Percentiles rank a stretch among this genome's conserved stretches.
phyloP scores from a whole-genome alignment of 1,140 invertebrate genomes.

The Megathymus violae region DNA sequence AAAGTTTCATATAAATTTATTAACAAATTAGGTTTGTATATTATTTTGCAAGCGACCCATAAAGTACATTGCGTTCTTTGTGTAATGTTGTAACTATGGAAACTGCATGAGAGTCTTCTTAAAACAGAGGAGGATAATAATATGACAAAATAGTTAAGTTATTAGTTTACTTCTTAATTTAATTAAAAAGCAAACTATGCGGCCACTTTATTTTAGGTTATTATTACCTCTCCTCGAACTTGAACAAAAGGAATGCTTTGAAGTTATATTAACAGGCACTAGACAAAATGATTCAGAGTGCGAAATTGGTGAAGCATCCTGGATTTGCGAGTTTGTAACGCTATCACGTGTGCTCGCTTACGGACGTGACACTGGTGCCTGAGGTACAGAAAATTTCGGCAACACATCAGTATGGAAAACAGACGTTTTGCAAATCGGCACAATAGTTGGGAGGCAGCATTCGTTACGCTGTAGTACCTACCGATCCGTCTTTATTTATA shows the following conservation, averaged over 20 bases:
- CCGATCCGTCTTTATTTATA: conserved; percentile 20
- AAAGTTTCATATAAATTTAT: too few relatives aligned
- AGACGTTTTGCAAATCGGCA: conserved; percentile 24
- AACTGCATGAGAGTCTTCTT: neutral
- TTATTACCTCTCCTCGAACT: conserved; percentile 19
- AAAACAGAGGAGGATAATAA: neutral
- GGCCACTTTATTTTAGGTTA: neutral
- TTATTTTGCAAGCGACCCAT: too few relatives aligned
- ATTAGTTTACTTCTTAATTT: neutral
- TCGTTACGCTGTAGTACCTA: neutral
- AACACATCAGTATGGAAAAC: conserved; percentile 47
- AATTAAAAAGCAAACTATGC: conserved; percentile 1
- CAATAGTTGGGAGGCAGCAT: neutral
- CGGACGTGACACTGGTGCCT: conserved; percentile 50
- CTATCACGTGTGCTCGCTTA: conserved; percentile 51
- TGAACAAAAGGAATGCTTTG: conserved; percentile 15
- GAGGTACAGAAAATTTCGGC: conserved; percentile 33
- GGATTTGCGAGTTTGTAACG: conserved; percentile 49
- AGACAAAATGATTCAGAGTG: conserved; percentile 38
- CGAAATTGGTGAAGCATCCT: conserved; percentile 51
- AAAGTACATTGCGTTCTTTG: too few relatives aligned
- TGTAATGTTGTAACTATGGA: neutral
- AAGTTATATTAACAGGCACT: conserved; percentile 38
- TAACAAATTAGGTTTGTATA: too few relatives aligned
- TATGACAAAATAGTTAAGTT: neutral